phyloP scores from a whole-genome alignment of 2,113 vertebrate genomes.

The Mus pahari region DNA sequence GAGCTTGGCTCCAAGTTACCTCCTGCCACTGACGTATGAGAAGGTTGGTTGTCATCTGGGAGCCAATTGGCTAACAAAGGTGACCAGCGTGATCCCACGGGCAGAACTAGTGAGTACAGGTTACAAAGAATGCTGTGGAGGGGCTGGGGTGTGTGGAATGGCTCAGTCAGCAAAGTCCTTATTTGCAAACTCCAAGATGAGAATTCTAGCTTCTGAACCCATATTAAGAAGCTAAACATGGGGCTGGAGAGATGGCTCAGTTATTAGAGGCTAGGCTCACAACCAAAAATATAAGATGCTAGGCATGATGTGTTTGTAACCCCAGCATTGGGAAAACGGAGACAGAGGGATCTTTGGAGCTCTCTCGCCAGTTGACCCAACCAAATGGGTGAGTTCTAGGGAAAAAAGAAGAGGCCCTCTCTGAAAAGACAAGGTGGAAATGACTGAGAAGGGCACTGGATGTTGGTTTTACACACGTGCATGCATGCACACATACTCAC shows the following conservation, averaged over 20 bases:
- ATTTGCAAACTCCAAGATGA: neutral
- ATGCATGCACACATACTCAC: no score
- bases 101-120: neutral
- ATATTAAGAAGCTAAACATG: no score
- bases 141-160: neutral
- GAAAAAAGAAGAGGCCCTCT: neutral
- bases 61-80: neutral
- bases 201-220: neutral
- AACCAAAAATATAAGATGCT: neutral
- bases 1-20: neutral
- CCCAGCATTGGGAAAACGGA: neutral
- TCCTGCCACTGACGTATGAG: neutral
- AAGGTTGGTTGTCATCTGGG: neutral
- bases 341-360: neutral
- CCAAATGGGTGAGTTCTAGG: neutral
- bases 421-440: neutral
- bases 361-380: neutral
- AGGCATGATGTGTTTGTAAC: neutral
- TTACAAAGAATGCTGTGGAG: neutral
- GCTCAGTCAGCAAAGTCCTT: no score
- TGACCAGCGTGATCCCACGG: neutral
- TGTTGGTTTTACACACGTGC: neutral
- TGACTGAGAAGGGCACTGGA: neutral
- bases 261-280: neutral
- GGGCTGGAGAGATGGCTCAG: neutral